Evolutionary conservation across 1,140 invertebrate genomes (phyloP).

Genomic region (Cylas formicarius): DNA sequence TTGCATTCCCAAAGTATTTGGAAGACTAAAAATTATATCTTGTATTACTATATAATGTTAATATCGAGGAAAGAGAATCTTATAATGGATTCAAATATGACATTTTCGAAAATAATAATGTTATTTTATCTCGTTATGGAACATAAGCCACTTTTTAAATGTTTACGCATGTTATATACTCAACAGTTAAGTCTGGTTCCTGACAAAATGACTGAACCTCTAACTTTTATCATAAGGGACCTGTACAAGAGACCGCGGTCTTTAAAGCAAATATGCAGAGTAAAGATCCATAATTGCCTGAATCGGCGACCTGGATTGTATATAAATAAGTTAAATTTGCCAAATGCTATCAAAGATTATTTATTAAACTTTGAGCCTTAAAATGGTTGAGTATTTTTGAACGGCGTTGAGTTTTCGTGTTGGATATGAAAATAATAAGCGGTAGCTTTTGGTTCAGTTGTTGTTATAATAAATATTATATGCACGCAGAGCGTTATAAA

Average conservation of each 20-base stretch:
- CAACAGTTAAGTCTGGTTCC: conserved; percentile 61
- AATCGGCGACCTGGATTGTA: conserved; percentile 53
- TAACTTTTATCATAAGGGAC: conserved; percentile 53
- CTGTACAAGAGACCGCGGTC: conserved; percentile 56
- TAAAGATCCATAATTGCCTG: conserved; percentile 57
- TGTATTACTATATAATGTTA: conserved; percentile 62
- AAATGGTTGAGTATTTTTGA: conserved; percentile 27
- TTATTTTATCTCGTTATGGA: conserved; percentile 63
- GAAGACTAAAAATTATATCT: conserved; percentile 56
- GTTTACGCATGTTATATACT: conserved; percentile 54
- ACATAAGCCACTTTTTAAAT: conserved; percentile 55
- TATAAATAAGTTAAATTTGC: conserved; percentile 60
- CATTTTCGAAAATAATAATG: conserved; percentile 56
- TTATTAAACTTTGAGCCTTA: conserved; percentile 59
- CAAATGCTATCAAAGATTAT: conserved; percentile 60
- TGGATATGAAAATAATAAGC: too few species aligned
- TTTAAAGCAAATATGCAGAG: conserved; percentile 58
- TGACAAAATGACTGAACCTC: conserved; percentile 51
- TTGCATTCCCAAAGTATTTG: conserved; percentile 50
- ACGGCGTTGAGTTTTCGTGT: too few species aligned
- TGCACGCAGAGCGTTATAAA: too few species aligned
- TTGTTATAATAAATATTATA: too few species aligned
- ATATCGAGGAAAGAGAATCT: conserved; percentile 62
- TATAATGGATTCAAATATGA: conserved; percentile 54
- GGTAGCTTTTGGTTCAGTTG: too few species aligned